Conservation (phyloP, 2,113 vertebrate species). For the Isurus oxyrinchus region DNA sequence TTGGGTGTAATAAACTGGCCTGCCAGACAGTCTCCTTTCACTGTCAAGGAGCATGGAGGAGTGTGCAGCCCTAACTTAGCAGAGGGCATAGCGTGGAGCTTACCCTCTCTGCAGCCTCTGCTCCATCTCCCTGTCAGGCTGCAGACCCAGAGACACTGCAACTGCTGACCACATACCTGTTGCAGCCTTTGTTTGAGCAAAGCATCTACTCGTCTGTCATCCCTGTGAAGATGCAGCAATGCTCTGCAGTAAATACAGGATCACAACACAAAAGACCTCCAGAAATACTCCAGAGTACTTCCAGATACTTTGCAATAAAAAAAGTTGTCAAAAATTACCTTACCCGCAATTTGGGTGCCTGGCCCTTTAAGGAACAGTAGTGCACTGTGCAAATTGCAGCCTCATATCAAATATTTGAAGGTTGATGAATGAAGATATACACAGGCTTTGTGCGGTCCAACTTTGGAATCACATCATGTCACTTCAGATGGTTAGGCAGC, state of each 20-base stretch:
- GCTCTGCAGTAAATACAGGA: neutral
- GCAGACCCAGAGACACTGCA: neutral
- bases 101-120: neutral
- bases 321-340: no score
- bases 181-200: neutral
- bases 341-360: no score
- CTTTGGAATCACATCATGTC: no score
- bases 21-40: neutral
- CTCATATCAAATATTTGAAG: no score
- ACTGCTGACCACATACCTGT: neutral
- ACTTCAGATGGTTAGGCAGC: no score
- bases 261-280: neutral
- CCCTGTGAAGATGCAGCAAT: neutral
- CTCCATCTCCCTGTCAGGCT: neutral
- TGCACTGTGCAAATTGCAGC: no score
- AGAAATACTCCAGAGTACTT: neutral
- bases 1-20: neutral
- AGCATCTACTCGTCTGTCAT: neutral
- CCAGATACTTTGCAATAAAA: neutral
- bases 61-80: no score
- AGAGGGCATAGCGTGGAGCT: no score
- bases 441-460: no score
- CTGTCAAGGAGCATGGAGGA: neutral
- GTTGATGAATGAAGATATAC: no score
- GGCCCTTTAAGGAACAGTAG: no score